Conservation (phyloP, 1,140 invertebrate genomes). For the Luehdorfia chinensis region DNA sequence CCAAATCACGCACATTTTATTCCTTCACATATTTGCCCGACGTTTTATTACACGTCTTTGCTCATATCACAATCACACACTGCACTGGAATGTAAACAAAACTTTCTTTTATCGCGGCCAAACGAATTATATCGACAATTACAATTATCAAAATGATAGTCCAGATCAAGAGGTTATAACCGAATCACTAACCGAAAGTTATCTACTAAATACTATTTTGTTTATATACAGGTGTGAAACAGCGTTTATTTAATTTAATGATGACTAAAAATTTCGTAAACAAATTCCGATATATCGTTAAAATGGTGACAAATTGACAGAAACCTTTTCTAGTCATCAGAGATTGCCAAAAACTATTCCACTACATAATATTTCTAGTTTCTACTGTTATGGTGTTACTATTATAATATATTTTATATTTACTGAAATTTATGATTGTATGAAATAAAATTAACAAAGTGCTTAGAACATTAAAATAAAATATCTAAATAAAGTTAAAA, state of each 20-base stretch:
- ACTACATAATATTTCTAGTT: slow-evolving; percentile 11
- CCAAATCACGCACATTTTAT: slow-evolving; percentile 61
- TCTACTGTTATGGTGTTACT: neutral
- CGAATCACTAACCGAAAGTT: no score
- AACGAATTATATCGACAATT: slow-evolving; percentile 51
- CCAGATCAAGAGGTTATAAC: slow-evolving; percentile 49
- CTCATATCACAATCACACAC: slow-evolving; percentile 36
- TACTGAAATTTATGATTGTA: no score
- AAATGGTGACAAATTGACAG: slow-evolving; percentile 25
- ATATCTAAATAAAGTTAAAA: no score
- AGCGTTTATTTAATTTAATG: neutral
- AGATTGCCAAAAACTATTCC: slow-evolving; percentile 44
- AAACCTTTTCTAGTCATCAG: slow-evolving; percentile 35
- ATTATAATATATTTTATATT: no score
- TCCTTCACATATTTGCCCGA: slow-evolving; percentile 41
- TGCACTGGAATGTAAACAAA: slow-evolving; percentile 59
- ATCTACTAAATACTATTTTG: no score
- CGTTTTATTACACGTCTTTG: slow-evolving; percentile 28
- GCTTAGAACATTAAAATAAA: no score
- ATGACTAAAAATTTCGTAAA: slow-evolving; percentile 12
- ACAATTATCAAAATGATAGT: slow-evolving; percentile 48
- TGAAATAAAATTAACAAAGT: no score
- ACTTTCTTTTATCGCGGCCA: slow-evolving; percentile 56
- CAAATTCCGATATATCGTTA: slow-evolving; percentile 26
- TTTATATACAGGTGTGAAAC: no score